A percentile compares a stretch with the other conserved stretches of the same genome.
phyloP scores from a whole-genome alignment of 2,113 vertebrate species.

The Planiliza haematocheilus region DNA sequence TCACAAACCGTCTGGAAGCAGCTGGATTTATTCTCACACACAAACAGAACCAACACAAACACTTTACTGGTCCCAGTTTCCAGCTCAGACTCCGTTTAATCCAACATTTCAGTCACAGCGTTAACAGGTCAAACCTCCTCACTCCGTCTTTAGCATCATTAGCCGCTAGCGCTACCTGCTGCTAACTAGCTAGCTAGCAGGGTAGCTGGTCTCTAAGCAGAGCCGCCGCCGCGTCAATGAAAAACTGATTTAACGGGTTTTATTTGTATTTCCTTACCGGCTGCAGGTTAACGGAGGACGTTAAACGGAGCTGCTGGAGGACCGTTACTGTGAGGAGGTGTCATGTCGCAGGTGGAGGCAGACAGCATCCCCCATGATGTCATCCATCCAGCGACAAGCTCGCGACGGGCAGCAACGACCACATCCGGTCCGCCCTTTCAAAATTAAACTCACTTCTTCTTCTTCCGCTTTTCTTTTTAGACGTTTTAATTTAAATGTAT shows the following conservation, averaged over 20 bases:
- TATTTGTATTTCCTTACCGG: slow-evolving; percentile 9
- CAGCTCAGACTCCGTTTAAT: too few relatives aligned
- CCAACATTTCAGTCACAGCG: too few relatives aligned
- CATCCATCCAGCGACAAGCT: slow-evolving; percentile 40
- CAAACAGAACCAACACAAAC: too few relatives aligned
- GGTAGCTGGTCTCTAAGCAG: background rate
- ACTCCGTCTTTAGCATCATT: background rate
- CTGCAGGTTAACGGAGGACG: background rate
- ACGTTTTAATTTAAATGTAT: too few relatives aligned
- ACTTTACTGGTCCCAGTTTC: background rate
- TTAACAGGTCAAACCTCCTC: slow-evolving; percentile 7
- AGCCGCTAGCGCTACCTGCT: slow-evolving; percentile 28
- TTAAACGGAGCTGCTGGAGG: background rate
- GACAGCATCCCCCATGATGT: slow-evolving; percentile 57
- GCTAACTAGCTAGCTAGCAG: background rate
- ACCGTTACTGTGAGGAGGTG: slow-evolving; percentile 22
- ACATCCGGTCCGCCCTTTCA: slow-evolving; percentile 35
- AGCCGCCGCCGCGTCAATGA: background rate
- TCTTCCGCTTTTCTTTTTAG: too few relatives aligned
- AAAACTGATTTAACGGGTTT: background rate
- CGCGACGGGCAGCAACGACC: background rate
- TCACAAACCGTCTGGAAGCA: too few relatives aligned
- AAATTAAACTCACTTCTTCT: background rate
- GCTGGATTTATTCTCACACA: too few relatives aligned
- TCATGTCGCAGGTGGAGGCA: slow-evolving; percentile 47